These are phyloP conservation scores for Danio albolineatus DNA, from an alignment of 2,797 vertebrate species.

Conservation along the genomic window DNA sequence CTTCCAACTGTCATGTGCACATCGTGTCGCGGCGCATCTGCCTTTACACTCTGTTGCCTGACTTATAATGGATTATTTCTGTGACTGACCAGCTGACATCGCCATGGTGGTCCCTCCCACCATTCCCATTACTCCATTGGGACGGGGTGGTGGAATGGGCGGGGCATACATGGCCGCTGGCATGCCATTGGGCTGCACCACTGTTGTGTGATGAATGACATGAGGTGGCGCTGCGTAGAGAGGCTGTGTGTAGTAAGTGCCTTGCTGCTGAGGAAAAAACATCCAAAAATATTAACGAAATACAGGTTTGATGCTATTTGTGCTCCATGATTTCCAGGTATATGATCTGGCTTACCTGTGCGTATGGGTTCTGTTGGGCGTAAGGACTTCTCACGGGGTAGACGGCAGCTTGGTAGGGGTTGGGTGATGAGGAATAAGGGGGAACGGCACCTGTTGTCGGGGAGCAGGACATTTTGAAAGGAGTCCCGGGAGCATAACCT, in stretches of 20 bases:
- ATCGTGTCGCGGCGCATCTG: no score
- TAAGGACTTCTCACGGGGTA: conserved; percentile 97
- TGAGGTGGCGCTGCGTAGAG: conserved; percentile 96
- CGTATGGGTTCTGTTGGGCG: conserved; percentile 95
- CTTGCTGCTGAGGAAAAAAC: conserved; percentile 85
- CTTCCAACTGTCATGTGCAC: no score
- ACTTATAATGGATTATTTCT: not conserved
- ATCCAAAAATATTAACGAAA: conserved; percentile 59
- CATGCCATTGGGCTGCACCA: conserved; percentile 99
- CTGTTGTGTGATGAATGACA: conserved; percentile 98
- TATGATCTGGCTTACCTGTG: conserved; percentile 82
- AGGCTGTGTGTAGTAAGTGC: conserved; percentile 96
- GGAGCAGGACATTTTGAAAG: conserved; percentile 98
- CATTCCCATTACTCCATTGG: conserved; percentile 94
- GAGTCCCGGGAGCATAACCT: conserved; percentile 95
- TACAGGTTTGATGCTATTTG: not conserved
- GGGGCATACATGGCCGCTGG: conserved; percentile 95
- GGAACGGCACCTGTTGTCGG: conserved; percentile 93
- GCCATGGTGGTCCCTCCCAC: conserved; percentile 98
- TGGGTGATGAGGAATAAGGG: conserved; percentile 92
- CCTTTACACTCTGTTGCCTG: no score
- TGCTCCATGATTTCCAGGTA: not conserved
- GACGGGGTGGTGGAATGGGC: conserved; percentile 82
- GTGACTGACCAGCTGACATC: conserved; percentile 95
- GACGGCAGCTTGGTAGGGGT: conserved; percentile 90